Percentiles rank a stretch among this genome's conserved stretches.
Conservation (phyloP, 2,113 vertebrate species). For the Sitta europaea region DNA sequence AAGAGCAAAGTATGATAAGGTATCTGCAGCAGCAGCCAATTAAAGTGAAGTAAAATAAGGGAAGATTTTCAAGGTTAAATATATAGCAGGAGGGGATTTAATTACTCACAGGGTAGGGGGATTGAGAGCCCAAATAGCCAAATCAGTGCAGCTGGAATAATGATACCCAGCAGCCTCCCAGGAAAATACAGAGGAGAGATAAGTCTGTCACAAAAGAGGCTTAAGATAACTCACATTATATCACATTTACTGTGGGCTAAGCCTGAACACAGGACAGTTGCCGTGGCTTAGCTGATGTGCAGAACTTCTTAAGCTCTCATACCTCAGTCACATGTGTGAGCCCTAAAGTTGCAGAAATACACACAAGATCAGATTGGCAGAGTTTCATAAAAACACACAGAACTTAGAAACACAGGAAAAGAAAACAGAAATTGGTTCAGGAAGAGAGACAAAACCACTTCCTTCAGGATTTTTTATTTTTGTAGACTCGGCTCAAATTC, state of each 20-base stretch:
- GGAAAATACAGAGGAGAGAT: neutral
- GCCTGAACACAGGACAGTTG: neutral
- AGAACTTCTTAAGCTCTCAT: neutral
- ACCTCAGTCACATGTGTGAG: neutral
- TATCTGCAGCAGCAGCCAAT: neutral
- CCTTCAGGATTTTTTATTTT: neutral
- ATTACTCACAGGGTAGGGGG: neutral
- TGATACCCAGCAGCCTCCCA: neutral
- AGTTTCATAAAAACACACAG: neutral
- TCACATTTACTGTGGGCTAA: neutral
- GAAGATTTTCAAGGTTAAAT: neutral
- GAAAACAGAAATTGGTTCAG: neutral
- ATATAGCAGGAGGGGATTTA: neutral
- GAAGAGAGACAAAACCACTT: neutral
- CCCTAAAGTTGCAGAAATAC: neutral
- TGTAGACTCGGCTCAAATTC: neutral
- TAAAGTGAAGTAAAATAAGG: neutral
- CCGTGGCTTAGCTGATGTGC: neutral
- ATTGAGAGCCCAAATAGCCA: neutral
- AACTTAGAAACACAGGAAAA: neutral
- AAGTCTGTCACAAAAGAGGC: neutral
- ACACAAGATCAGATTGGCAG: neutral
- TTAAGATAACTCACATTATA: slow-evolving; percentile 20
- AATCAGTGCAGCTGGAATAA: slow-evolving; percentile 1
- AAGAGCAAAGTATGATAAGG: neutral